Conservation (phyloP, 1,140 invertebrate species). For the Drosophila paulistorum region DNA sequence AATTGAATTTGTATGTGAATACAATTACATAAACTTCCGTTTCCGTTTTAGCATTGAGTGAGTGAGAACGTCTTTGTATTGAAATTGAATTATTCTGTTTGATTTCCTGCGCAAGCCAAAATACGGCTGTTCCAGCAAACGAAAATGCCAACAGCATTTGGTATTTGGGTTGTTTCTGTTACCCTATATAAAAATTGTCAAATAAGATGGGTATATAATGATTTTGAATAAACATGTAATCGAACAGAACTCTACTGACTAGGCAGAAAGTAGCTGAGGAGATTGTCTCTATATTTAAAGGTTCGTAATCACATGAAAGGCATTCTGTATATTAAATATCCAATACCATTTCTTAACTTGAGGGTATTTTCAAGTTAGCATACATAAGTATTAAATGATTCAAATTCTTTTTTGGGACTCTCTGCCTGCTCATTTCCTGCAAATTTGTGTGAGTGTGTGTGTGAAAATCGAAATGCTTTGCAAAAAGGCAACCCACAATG, state of each 20-base stretch:
- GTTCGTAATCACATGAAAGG: too few relatives aligned
- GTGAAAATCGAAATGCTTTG: constrained; percentile 57
- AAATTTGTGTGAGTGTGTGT: constrained; percentile 4
- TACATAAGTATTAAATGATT: background rate
- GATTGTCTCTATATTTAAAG: too few relatives aligned
- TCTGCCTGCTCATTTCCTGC: constrained; percentile 63
- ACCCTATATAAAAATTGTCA: background rate
- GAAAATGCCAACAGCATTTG: constrained; percentile 22
- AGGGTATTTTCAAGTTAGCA: background rate
- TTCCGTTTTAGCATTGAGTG: constrained; percentile 54
- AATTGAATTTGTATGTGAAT: constrained; percentile 80
- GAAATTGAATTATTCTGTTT: constrained; percentile 82
- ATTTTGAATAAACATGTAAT: too few relatives aligned
- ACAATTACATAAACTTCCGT: constrained; percentile 79
- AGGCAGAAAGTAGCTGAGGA: too few relatives aligned
- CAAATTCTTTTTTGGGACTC: constrained; percentile 2
- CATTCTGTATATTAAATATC: too few relatives aligned
- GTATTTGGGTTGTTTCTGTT: constrained; percentile 13
- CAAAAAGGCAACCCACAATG: constrained; percentile 35
- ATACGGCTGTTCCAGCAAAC: constrained; percentile 60
- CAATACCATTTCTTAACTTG: too few relatives aligned
- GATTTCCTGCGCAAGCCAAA: constrained; percentile 77
- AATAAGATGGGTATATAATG: too few relatives aligned
- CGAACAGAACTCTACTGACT: too few relatives aligned
- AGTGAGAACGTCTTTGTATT: constrained; percentile 68